These are phyloP conservation scores for Drosophila teissieri DNA, from an alignment of 1,140 invertebrate species.

Conservation along the genomic window DNA sequence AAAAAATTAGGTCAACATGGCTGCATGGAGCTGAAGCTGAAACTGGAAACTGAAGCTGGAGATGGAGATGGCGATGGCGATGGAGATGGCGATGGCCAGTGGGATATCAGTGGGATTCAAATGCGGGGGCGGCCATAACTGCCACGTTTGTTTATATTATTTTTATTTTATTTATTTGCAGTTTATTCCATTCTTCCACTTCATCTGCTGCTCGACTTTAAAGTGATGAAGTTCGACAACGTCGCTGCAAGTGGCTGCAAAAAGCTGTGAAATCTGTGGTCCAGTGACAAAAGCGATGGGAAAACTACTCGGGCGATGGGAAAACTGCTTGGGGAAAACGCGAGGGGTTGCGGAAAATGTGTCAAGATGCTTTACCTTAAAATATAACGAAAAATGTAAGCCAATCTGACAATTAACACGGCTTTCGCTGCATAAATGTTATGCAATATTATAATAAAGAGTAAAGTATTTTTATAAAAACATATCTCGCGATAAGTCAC, in stretches of 20 bases:
- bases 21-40: conserved; percentile 26
- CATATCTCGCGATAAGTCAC: too few species aligned
- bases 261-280: not conserved
- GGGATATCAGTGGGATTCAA: not conserved
- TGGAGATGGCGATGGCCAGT: not conserved
- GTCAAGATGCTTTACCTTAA: too few species aligned
- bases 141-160: conserved; percentile 1
- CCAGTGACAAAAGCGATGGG: not conserved
- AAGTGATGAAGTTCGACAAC: conserved; percentile 17
- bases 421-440: too few species aligned
- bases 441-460: too few species aligned
- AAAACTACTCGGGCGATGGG: not conserved
- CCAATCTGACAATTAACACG: too few species aligned
- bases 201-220: conserved; percentile 32
- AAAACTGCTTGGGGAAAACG: not conserved
- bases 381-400: too few species aligned
- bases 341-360: too few species aligned
- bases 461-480: too few species aligned
- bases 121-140: not conserved
- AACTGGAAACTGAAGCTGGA: not conserved
- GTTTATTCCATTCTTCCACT: conserved; percentile 26
- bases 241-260: conserved; percentile 6
- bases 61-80: not conserved
- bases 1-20: conserved; percentile 58
- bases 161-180: conserved; percentile 25